Evolutionary conservation across 1,140 invertebrate species (phyloP), one percentile per base, ranked within the genome.

Genomic region (Drosophila triauraria): DNA sequence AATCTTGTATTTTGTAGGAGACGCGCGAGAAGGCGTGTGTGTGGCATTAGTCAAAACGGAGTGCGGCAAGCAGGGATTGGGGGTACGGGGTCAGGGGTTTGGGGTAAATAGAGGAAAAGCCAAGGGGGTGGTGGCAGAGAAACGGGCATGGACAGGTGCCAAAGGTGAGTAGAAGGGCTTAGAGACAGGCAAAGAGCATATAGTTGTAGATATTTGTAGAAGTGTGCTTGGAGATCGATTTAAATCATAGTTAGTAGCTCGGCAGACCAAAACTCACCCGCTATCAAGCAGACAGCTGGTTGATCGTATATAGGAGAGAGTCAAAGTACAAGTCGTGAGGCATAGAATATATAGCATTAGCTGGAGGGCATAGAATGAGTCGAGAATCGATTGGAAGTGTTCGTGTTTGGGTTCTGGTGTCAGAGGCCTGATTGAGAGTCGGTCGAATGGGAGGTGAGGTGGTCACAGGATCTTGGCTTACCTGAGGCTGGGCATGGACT

Each of bases 401-500:
- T 13, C 17, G 20, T 58, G 43, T 74, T 65, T 57, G 20, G 47
- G 35, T 63, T 53, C 67, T 75, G 46, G 47, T 82, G 56, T 77
- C 43, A 40, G 58, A 59, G 51, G 65, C 67, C 81, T 60, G 64
- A 77, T 85, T 58, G 3, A 59, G 57, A 79, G 59, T 79, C 43
- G 2, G 43, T 51, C 46, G 27, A 51, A 23, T 70, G 32, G 48
- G 0, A 10, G 5, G 8, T 35, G 3, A 17, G 42, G 23, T 35
- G 17, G 23, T 20, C 12, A n/a, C 0, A 17, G 30, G n/a, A 15
- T 8, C 8, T 30, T 2, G 8, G 9, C 2, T 76, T 94, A 98
- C 97, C 97, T 98, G 51, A 98, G 93, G 93, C 97, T 98, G 7
- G 98, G 98, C 97, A 98, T 98, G 94, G 97, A 98, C 94, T 98